Evolutionary conservation across 2,888 invertebrate genomes (phyloP).

Genomic region (Imbricaverruca yamaguchii): DNA sequence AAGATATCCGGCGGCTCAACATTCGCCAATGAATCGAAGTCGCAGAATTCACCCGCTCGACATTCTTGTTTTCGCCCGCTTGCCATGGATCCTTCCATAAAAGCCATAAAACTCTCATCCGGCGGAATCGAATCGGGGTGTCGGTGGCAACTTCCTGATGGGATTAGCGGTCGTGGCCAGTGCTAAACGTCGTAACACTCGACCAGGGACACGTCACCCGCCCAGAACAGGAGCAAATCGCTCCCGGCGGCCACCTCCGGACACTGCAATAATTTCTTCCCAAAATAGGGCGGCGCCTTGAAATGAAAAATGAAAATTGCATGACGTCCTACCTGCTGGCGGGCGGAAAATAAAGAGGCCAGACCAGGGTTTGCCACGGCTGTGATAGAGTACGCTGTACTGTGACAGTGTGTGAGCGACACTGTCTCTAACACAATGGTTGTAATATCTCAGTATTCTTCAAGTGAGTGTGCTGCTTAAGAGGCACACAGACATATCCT

Average conservation of each 20-base stretch:
- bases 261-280: not conserved
- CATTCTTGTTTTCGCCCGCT: slow-evolving; percentile 14
- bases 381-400: too few relatives aligned
- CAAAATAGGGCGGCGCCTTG: not conserved
- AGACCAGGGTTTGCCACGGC: too few relatives aligned
- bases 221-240: not conserved
- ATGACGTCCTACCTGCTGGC: not conserved
- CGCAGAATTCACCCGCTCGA: not conserved
- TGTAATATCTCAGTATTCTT: too few relatives aligned
- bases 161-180: slow-evolving; percentile 6
- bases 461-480: too few relatives aligned
- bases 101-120: slow-evolving; percentile 16
- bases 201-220: not conserved
- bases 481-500: too few relatives aligned
- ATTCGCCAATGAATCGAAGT: not conserved
- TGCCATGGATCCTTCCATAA: slow-evolving; percentile 17
- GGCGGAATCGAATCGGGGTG: not conserved
- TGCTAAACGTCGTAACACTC: slow-evolving; percentile 14
- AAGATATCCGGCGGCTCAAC: not conserved
- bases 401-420: too few relatives aligned
- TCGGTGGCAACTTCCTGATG: slow-evolving; percentile 7
- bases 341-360: too few relatives aligned
- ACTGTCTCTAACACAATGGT: too few relatives aligned
- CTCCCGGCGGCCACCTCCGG: not conserved
- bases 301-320: slow-evolving; percentile 18